Evolutionary conservation across 2,113 vertebrate species (phyloP).

Genomic region (Rhinoptilus africanus): DNA sequence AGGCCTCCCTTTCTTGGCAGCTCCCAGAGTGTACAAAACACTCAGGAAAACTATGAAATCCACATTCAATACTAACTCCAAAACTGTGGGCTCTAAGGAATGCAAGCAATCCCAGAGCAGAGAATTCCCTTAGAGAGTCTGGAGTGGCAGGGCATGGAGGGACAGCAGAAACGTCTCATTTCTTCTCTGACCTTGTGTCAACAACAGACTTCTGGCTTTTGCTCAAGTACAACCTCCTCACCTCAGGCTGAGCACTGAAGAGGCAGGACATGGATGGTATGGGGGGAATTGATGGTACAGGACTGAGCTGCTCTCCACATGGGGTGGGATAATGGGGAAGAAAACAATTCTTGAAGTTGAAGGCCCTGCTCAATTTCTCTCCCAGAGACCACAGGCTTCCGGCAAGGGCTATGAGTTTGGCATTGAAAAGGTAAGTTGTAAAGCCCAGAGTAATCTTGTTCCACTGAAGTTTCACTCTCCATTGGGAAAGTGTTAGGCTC

Average conservation of each 20-base stretch:
- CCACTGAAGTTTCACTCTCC: not conserved
- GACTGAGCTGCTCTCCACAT: not conserved
- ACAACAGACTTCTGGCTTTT: not conserved
- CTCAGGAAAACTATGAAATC: slow-evolving; percentile 38
- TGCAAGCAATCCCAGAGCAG: not conserved
- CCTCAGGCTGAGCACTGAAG: not conserved
- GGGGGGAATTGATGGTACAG: not conserved
- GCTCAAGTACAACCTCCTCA: not conserved
- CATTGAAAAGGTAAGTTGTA: not conserved
- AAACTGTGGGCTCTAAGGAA: not conserved
- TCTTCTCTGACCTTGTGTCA: not conserved
- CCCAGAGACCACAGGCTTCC: not conserved
- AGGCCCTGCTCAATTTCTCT: not conserved
- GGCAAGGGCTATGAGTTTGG: not conserved
- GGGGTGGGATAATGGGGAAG: not conserved
- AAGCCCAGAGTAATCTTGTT: not conserved
- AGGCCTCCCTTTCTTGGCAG: slow-evolving; percentile 25
- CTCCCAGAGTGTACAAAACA: not conserved
- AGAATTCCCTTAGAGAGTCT: slow-evolving; percentile 24
- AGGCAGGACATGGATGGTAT: not conserved
- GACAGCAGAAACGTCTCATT: not conserved
- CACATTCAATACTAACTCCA: not conserved
- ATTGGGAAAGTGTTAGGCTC: not conserved
- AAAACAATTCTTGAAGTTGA: not conserved
- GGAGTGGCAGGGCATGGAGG: not conserved